These are phyloP conservation scores for Hydractinia echinata DNA, from an alignment of 30 jellyfish, hydroid and myxozoan species.

Conservation along the genomic window DNA sequence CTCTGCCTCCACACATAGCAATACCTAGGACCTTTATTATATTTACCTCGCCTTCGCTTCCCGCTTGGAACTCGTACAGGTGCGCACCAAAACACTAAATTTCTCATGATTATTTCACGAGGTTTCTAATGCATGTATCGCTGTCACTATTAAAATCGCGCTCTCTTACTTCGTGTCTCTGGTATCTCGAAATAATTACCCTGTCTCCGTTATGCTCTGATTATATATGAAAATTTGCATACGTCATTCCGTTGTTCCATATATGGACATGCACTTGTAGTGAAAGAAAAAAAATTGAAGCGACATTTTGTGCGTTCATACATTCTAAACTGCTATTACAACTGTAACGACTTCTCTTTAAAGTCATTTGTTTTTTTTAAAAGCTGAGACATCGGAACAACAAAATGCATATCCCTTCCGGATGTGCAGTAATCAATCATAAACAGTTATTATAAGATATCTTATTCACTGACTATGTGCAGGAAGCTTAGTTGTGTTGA, in stretches of 20 bases:
- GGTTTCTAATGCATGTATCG: neutral
- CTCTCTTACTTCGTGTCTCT: neutral
- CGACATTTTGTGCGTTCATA: constrained; percentile 1
- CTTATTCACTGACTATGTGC: too few relatives aligned
- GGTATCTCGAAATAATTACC: neutral
- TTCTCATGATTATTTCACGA: neutral
- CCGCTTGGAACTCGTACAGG: neutral
- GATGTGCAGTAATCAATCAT: too few relatives aligned
- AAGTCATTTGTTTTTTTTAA: neutral
- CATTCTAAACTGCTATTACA: constrained; percentile 1
- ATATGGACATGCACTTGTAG: neutral
- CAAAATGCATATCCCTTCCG: too few relatives aligned
- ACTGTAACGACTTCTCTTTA: constrained; percentile 10
- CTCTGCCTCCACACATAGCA: neutral
- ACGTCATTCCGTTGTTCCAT: constrained; percentile 6
- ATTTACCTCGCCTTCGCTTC: neutral
- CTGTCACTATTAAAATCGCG: neutral
- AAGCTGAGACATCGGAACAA: too few relatives aligned
- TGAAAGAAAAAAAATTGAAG: neutral
- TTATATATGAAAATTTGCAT: neutral
- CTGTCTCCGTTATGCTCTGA: neutral
- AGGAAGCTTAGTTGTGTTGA: too few relatives aligned
- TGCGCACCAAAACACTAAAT: constrained; percentile 14
- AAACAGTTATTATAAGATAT: too few relatives aligned
- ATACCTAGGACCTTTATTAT: neutral